Evolutionary conservation across 2,113 vertebrate genomes (phyloP), one percentile per base, ranked within the genome.

Genomic region (Strix uralensis): DNA sequence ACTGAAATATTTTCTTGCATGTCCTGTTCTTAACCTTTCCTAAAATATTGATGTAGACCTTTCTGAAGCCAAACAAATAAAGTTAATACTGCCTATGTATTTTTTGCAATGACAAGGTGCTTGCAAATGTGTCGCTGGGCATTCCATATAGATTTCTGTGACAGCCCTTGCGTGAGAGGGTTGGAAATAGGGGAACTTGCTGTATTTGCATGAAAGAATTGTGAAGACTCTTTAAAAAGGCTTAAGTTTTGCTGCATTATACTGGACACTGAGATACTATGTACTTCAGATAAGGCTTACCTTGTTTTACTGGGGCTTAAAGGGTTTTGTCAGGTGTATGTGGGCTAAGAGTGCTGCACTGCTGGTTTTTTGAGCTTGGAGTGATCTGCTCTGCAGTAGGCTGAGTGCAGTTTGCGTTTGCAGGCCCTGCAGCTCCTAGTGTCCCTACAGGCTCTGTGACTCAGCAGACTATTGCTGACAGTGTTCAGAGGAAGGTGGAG

Each of bases 381-480:
- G 55, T 12, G 74, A 57, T 66, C 4, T 40, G 38, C 65, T 91
- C 86, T 97, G 91, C 91, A 90, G 49, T 91, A 81, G 90, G 70
- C 78, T 38, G 97, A 80, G 86, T 63, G 92, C 92, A 46, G 86
- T 12, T 52, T 59, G 62, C 7, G 16, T 88, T 93, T 44, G 29
- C 84, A 65, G 85, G 62, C 75, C 82, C 83, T 90, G 95, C 91
- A 29, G 92, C 79, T 47, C 90, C 79, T 25, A 3, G 51, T 85
- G 81, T 97, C 92, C 94, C 87, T 67, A 55, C 71, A 67, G 90
- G 66, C 88, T 92, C 78, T 58, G 47, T 98, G 98, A 98, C 89
- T 97, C 96, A 96, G 98, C 97, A 98, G 44, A 82, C 90, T 92
- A 57, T 91, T 79, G 87, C 81, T 96, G 86, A 72, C 9, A 27